A percentile compares a stretch with the other conserved stretches of the same genome.
These are phyloP conservation scores for Neodiprion fabricii DNA, from an alignment of 1,140 invertebrate species.

Conservation along the genomic window DNA sequence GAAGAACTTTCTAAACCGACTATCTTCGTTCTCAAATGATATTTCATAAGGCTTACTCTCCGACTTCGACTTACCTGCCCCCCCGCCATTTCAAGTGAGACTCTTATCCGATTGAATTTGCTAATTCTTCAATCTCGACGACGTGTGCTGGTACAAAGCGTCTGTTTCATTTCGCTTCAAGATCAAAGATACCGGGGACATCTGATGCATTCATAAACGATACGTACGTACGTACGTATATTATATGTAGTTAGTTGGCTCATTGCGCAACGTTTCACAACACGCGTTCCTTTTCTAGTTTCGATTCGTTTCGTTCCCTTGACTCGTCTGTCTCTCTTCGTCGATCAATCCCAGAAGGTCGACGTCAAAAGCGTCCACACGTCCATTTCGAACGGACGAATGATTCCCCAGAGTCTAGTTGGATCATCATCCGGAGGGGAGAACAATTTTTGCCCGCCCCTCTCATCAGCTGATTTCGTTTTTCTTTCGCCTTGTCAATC, in stretches of 20 bases:
- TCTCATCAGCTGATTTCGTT: no score
- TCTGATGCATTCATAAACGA: not conserved
- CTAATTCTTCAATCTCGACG: not conserved
- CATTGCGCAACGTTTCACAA: not conserved
- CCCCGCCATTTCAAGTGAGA: not conserved
- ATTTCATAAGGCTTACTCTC: not conserved
- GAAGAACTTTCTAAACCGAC: not conserved
- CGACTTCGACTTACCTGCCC: not conserved
- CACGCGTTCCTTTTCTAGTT: not conserved
- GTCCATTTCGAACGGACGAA: not conserved
- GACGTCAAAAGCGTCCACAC: not conserved
- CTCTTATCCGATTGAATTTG: constrained; percentile 5
- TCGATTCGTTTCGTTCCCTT: not conserved
- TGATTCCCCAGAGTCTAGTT: not conserved
- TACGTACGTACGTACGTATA: not conserved
- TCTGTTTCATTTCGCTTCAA: not conserved
- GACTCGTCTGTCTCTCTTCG: not conserved
- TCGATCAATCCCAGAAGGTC: not conserved
- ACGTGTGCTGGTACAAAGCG: not conserved
- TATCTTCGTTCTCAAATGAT: not conserved
- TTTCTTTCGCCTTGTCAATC: not conserved
- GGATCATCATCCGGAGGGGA: not conserved
- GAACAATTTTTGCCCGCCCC: not conserved
- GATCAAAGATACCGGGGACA: not conserved
- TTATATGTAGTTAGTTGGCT: not conserved